Conservation (phyloP, 2,113 vertebrate species). For the Thunnus maccoyii region DNA sequence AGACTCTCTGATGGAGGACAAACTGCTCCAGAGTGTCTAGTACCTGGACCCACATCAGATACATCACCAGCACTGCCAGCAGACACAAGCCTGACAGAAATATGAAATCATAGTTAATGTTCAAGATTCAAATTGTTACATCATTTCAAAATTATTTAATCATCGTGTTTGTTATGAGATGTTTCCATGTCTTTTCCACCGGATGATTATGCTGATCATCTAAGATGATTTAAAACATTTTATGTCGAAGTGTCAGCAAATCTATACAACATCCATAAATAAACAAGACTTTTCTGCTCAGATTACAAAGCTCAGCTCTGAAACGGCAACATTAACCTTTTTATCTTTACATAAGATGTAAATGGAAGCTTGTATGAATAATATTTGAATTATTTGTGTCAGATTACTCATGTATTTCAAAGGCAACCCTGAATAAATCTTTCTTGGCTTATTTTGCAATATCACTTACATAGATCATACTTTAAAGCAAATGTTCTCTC, state of each 20-base stretch:
- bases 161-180: too few relatives aligned
- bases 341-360: too few relatives aligned
- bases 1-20: constrained; percentile 68
- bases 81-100: constrained; percentile 85
- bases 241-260: too few relatives aligned
- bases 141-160: too few relatives aligned
- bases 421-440: background rate
- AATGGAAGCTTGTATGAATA: background rate
- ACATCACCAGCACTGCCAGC: constrained; percentile 88
- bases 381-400: too few relatives aligned
- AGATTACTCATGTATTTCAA: too few relatives aligned
- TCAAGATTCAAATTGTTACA: too few relatives aligned
- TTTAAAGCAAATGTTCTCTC: background rate
- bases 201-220: too few relatives aligned
- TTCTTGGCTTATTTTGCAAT: background rate
- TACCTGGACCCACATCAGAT: constrained; percentile 91
- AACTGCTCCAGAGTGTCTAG: constrained; percentile 90
- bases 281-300: background rate
- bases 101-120: too few relatives aligned
- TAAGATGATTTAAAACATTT: too few relatives aligned
- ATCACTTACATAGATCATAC: background rate
- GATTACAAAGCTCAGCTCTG: background rate
- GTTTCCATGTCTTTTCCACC: too few relatives aligned
- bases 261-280: too few relatives aligned
- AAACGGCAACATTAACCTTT: background rate